Evolutionary conservation across 1,140 invertebrate genomes (phyloP).

Genomic region (Drosophila orena): DNA sequence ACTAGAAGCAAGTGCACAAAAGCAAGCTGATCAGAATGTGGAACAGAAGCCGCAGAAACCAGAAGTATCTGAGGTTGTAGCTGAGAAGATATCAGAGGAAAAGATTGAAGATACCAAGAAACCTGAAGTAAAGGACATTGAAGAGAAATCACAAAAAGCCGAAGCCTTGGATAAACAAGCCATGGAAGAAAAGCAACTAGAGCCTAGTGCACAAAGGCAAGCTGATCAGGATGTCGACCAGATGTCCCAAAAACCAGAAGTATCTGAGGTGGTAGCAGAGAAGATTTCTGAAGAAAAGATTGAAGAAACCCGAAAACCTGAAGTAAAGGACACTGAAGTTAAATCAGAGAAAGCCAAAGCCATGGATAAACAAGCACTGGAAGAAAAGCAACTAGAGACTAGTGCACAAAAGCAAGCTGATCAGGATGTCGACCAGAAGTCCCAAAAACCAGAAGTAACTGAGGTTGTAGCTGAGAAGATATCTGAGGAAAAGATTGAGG

Average conservation of each 20-base stretch:
- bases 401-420: conserved; percentile 36
- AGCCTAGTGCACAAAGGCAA: conserved; percentile 22
- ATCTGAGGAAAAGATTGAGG: conserved; percentile 23
- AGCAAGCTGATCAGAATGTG: not conserved
- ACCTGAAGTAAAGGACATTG: not conserved
- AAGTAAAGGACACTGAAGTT: conserved; percentile 14
- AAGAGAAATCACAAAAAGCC: conserved; percentile 47
- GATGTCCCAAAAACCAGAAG: conserved; percentile 44
- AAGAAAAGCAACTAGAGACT: conserved; percentile 23
- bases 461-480: conserved; percentile 29
- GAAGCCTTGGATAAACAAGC: conserved; percentile 37
- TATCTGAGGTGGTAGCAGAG: conserved; percentile 23
- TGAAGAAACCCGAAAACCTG: conserved; percentile 10
- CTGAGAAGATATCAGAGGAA: conserved; percentile 23
- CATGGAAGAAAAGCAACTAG: conserved; percentile 24
- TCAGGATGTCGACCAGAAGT: not conserved
- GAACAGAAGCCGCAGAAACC: conserved; percentile 18
- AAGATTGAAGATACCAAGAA: conserved; percentile 5
- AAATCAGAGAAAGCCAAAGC: conserved; percentile 50
- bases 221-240: conserved; percentile 6
- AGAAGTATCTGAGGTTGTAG: conserved; percentile 39
- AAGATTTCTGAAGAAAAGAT: conserved; percentile 25
- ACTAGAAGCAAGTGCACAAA: not conserved
- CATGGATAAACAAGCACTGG: conserved; percentile 39
- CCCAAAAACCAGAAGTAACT: conserved; percentile 28